These are phyloP conservation scores for Paracyclopina nana DNA, from an alignment of 1,140 invertebrate species.

Conservation along the genomic window DNA sequence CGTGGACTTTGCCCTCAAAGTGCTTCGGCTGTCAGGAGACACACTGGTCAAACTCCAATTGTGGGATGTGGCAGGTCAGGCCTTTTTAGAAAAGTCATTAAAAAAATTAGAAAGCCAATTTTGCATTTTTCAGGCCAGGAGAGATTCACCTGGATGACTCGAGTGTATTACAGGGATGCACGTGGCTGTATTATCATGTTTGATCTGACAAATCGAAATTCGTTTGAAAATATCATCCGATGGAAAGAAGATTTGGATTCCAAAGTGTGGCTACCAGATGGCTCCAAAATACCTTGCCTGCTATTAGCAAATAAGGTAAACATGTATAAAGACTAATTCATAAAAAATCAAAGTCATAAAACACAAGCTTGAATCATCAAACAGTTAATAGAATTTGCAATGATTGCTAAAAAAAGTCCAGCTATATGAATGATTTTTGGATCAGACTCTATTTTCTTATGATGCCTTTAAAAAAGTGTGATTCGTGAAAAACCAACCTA, in stretches of 20 bases:
- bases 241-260: constrained; percentile 41
- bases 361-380: too few species aligned
- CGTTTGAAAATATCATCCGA: constrained; percentile 35
- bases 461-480: too few species aligned
- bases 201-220: constrained; percentile 35
- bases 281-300: constrained; percentile 34
- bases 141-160: constrained; percentile 39
- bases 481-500: too few species aligned
- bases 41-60: constrained; percentile 36
- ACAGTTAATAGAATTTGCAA: too few species aligned
- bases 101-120: too few species aligned
- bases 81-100: too few species aligned
- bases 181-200: constrained; percentile 39
- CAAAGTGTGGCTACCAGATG: constrained; percentile 35
- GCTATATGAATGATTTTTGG: too few species aligned
- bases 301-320: constrained; percentile 38
- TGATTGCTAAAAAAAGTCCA: too few species aligned
- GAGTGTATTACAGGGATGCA: constrained; percentile 41
- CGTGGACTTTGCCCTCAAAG: constrained; percentile 40
- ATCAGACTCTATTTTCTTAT: background rate
- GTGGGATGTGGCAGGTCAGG: constrained; percentile 38
- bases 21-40: constrained; percentile 34
- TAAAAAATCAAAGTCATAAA: too few species aligned
- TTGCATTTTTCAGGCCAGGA: constrained; percentile 32
- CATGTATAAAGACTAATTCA: too few species aligned